phyloP scores from a whole-genome alignment of 2,888 invertebrate species.

The Axea sp. region DNA sequence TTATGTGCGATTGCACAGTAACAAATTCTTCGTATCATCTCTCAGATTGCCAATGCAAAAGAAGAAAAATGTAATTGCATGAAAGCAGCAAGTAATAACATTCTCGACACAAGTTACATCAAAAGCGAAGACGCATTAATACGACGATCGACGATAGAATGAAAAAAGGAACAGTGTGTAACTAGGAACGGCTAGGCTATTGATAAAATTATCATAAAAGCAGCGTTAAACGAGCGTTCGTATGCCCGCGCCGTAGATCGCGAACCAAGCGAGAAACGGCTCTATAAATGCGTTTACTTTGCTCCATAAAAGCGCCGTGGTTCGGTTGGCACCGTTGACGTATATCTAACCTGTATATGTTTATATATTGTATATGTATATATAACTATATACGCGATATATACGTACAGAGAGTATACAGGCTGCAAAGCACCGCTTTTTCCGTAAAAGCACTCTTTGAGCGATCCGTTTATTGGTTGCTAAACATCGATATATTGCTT shows the following conservation, averaged over 20 bases:
- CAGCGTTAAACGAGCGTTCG: conserved; percentile 71
- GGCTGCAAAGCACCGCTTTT: conserved; percentile 75
- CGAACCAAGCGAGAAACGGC: conserved; percentile 70
- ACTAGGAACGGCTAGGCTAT: conserved; percentile 64
- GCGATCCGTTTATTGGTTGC: conserved; percentile 79
- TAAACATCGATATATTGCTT: conserved; percentile 80
- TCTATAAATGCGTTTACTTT: conserved; percentile 78
- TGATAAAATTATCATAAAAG: conserved; percentile 77
- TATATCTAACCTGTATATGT: conserved; percentile 60
- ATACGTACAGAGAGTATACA: conserved; percentile 49
- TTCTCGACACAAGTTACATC: conserved; percentile 29
- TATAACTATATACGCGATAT: conserved; percentile 25
- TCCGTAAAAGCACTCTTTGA: conserved; percentile 78
- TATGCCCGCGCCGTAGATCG: conserved; percentile 67
- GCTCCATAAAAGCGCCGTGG: conserved; percentile 76
- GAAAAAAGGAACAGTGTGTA: conserved; percentile 54
- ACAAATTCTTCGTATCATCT: too few species aligned
- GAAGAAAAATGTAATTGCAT: too few species aligned
- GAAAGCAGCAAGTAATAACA: conserved; percentile 28
- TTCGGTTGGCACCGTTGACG: conserved; percentile 73
- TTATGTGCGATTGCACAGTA: too few species aligned
- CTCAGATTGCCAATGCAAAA: too few species aligned
- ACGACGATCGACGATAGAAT: conserved; percentile 33
- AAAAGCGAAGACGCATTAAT: conserved; percentile 56
- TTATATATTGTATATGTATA: conserved; percentile 58